phyloP scores from a whole-genome alignment of 2,888 invertebrate species.

The Calameuta filiformis region DNA sequence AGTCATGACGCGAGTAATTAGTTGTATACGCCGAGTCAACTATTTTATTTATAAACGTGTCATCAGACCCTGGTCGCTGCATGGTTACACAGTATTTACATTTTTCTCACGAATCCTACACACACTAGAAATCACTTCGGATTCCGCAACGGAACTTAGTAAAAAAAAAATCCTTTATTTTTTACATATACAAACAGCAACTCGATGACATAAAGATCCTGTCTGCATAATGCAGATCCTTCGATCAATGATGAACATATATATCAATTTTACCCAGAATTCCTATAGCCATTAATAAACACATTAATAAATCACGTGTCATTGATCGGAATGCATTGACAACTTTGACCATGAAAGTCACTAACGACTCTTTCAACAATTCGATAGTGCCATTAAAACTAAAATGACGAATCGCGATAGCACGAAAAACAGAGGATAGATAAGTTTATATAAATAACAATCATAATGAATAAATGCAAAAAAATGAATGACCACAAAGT shows the following conservation, averaged over 20 bases:
- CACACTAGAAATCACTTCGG: too few relatives aligned
- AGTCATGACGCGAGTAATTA: too few relatives aligned
- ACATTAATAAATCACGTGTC: not conserved
- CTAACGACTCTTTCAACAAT: not conserved
- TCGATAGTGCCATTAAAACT: too few relatives aligned
- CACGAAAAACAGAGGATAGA: not conserved
- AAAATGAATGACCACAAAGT: not conserved
- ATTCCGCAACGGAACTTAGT: too few relatives aligned
- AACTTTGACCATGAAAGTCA: not conserved
- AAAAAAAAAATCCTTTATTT: too few relatives aligned
- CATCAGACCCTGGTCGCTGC: too few relatives aligned
- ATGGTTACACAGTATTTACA: too few relatives aligned
- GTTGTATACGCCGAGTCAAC: too few relatives aligned
- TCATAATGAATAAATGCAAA: not conserved
- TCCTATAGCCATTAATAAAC: not conserved
- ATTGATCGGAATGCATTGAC: not conserved
- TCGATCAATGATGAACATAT: not conserved
- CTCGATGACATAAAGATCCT: not conserved
- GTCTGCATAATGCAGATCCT: not conserved
- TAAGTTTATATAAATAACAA: not conserved
- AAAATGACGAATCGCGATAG: too few relatives aligned
- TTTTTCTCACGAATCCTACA: too few relatives aligned
- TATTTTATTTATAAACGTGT: too few relatives aligned
- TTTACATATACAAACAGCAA: not conserved
- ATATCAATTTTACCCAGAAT: not conserved